Base-by-base conservation (phyloP, 2,888 invertebrate species). In the Epirrhoe alternata region DNA sequence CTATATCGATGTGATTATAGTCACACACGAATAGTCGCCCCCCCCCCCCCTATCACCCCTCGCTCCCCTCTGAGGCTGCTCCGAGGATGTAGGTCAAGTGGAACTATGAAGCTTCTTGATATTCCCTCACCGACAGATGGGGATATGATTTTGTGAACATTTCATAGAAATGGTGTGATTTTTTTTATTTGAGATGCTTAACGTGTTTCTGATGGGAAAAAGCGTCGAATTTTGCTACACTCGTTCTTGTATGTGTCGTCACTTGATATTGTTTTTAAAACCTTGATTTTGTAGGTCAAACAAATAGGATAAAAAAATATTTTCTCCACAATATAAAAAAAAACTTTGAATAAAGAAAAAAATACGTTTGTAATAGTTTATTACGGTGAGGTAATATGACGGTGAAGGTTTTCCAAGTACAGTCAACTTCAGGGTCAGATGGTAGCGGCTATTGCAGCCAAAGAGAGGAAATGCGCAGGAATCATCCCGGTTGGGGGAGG, bases 21-120 rank as follows among this genome's bases (percentile, higher is more conserved):
- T 50, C 17, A 50, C 49, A 10, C 49, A 50, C 49, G 49, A 50
- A 10, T 24, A 8, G 24, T 7, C 24, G 24, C 24, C 17, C 16
- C 8, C 49, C 49, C 49, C 10, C 14, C 17, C 10, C 17, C 2
- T 3, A 17, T 0, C 17, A 4, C 24, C 24, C 49, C 31, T 1
- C 38, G 8, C 33, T 24, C 51, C 35, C 16, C 53, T 16, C 35
- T 14, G 7, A 8, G 33, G 14, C 52, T 8, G 52, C 6, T 52
- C 31, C 51, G n/a, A 24, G 24, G 31, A 33, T 38, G 14, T 57
- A 47, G 56, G 56, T 57, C 56, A 47, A 47, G 56, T 57, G 56
- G 47, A 57, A 57, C 56, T 47, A 16, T 30, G 30, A 45, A n/a
- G 7, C 7, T 55, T n/a, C 14, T 8, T 38, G 10, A 38, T 7